Evolutionary conservation across 2,113 vertebrate species (phyloP), one percentile per base, ranked within the genome.

Genomic region (Boleophthalmus pectinirostris): DNA sequence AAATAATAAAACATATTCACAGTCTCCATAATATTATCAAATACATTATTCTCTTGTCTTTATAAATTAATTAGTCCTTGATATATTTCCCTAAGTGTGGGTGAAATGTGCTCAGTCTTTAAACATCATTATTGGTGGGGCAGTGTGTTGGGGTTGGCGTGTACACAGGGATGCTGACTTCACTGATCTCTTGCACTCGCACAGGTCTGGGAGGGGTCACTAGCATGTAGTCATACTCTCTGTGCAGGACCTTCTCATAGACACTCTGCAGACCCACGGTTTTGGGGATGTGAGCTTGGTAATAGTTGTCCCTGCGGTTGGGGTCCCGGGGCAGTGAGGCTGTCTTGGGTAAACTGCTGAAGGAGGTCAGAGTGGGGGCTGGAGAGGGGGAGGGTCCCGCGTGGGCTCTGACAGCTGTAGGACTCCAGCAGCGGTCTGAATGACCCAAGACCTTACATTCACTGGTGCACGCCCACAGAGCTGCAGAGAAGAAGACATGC

Each of bases 391-490:
- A 49, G 83, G 89, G 15, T 88, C 75, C 88, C 1, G 78, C 82
- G 0, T 93, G 87, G 63, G 93, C 94, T 53, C 94, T 92, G 1
- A 90, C 84, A 0, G 96, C 96, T 0, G 96, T 95, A 8, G 98
- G 97, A 80, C 96, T 98, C 98, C 98, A 99, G 92, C 98, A 99
- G 79, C 96, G 95, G 66, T 99, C 98, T 0, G 98, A 99, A 85
- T 99, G 97, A 20, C 98, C 98, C 72, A 99, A 93, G 82, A 98
- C 94, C 87, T 97, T 99, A 85, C 97, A 99, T 79, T 99, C 97
- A 0, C 96, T 97, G 0, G 97, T 99, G 84, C 97, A 98, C 0
- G 97, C 96, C 97, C 97, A 98, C 75, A 99, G 88, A 87, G 94
- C 97, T 99, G 53, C 20, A 38, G 56, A 45, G 33, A 20, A 38